Evolutionary conservation across 2,113 vertebrate species (phyloP).

Genomic region (Thamnaconus septentrionalis): DNA sequence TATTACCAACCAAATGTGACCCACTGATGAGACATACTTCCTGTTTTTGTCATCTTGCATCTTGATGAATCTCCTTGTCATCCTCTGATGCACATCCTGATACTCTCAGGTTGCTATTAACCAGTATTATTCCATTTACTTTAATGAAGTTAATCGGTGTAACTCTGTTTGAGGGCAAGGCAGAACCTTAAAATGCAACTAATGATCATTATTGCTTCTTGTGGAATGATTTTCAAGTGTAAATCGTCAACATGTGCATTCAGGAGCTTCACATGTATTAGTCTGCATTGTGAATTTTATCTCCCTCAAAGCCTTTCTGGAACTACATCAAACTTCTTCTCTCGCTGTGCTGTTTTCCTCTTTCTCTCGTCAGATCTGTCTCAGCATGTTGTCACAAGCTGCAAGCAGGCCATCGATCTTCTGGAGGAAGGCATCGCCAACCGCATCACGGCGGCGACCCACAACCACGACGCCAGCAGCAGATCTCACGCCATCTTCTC

Average conservation of each 20-base stretch:
- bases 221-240: no score
- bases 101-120: neutral
- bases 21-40: constrained; percentile 27
- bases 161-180: no score
- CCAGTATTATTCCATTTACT: neutral
- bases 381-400: constrained; percentile 90
- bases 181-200: no score
- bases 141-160: no score
- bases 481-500: constrained; percentile 98
- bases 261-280: no score
- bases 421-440: constrained; percentile 93
- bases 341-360: neutral
- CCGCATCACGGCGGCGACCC: constrained; percentile 95
- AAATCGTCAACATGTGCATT: no score
- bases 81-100: neutral
- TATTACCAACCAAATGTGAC: constrained; percentile 4
- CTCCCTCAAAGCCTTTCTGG: no score
- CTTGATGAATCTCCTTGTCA: neutral
- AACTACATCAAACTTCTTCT: neutral
- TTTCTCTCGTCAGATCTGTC: constrained; percentile 81
- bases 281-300: no score
- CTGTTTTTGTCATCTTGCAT: constrained; percentile 25
- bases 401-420: constrained; percentile 89
- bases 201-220: no score
- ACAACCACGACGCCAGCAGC: constrained; percentile 95